A percentile compares a stretch with the other conserved stretches of the same genome.
Evolutionary conservation across 2,113 vertebrate species (phyloP).

Genomic region (Arothron firmamentum): DNA sequence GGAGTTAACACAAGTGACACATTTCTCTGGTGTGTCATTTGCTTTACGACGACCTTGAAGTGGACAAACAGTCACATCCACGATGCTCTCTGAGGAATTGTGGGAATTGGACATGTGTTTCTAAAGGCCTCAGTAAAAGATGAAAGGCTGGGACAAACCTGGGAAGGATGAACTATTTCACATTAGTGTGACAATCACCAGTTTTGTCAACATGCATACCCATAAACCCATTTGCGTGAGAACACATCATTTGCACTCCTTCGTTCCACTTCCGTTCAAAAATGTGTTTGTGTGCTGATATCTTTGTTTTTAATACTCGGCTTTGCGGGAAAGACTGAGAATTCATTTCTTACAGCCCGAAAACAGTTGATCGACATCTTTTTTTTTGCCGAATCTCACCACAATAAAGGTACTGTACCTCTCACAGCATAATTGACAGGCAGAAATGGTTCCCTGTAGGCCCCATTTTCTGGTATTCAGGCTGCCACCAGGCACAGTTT

Average conservation of each 20-base stretch:
- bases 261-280: background rate
- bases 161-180: slow-evolving; percentile 59
- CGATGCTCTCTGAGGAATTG: slow-evolving; percentile 64
- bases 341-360: no score
- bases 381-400: no score
- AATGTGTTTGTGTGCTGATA: background rate
- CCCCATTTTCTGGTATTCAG: background rate
- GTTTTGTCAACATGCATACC: slow-evolving; percentile 11
- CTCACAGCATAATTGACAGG: no score
- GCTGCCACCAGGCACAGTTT: background rate
- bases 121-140: slow-evolving; percentile 69
- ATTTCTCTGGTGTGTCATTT: slow-evolving; percentile 39
- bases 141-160: slow-evolving; percentile 57
- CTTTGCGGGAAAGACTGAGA: no score
- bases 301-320: no score
- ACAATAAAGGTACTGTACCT: no score
- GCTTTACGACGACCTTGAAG: slow-evolving; percentile 55
- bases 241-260: background rate
- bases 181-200: slow-evolving; percentile 43
- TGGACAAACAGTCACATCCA: slow-evolving; percentile 56
- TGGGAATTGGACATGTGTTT: slow-evolving; percentile 66
- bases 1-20: background rate
- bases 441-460: background rate
- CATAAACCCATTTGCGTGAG: no score
- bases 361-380: no score